Base-by-base conservation (phyloP, 2,888 invertebrate genomes). In the Caenorhabditis angaria region DNA sequence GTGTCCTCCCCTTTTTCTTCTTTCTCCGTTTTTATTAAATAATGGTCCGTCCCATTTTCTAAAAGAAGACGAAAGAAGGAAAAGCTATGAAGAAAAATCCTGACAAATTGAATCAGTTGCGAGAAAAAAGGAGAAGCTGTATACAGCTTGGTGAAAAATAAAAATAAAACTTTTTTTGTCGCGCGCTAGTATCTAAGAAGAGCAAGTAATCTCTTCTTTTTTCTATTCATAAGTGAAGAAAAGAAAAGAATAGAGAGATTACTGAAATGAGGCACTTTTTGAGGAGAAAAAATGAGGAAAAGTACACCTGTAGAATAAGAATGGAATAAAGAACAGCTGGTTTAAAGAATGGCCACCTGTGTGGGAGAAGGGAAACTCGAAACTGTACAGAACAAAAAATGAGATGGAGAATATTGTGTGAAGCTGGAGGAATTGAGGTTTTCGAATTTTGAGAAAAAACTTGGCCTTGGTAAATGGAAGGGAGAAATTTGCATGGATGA, bases 1-100 rank as follows among this genome's bases (percentile, higher is more conserved):
- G 41, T 41, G 41, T 12, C 18, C 8, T 4, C 2, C 50, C 24
- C 2, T 24, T 24, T 22, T 20, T 50, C 50, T 50, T 24, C 50
- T 8, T 22, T 35, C 35, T 35, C 6, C 8, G 6, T 35, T 63
- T 61, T 70, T 70, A 70, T 70, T 70, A 70, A 70, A 70, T 70
- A 70, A 70, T 70, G 62, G 70, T 61, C 60, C 54, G 22, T 25
- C 50, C 25, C 48, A 25, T 48, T 27, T 25, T 4, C 4, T 4
- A 48, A 48, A 12, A 22, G 27, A 35, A 47, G 57, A 69, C 54
- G 35, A 62, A 51, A 51, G 22, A 51, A 24, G 25, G n/a, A 18
- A n/a, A 24, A 51, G 51, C 20, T 12, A 20, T 4, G n/a, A n/a
- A 4, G 5, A 14, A 5, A 24, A 24, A 51, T 51, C 51, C 12